Conservation (phyloP, 2,113 vertebrate species). For the Takifugu flavidus region DNA sequence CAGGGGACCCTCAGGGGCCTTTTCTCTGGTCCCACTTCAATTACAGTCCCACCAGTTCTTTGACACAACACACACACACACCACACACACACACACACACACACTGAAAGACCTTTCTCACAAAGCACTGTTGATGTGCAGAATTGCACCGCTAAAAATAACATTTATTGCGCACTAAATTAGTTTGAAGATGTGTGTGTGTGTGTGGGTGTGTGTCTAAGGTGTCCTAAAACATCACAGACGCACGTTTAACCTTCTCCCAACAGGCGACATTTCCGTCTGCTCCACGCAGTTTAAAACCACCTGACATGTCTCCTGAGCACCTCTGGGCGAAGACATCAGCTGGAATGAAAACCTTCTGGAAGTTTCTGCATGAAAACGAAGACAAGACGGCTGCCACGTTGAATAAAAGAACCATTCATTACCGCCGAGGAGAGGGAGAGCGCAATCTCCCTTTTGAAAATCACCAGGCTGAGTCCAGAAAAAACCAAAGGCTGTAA, state of each 20-base stretch:
- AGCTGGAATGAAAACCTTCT: constrained; percentile 12
- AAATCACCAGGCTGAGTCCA: constrained; percentile 52
- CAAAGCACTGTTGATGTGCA: constrained; percentile 34
- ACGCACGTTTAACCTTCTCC: too few relatives aligned
- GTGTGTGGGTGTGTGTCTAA: not conserved
- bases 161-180: constrained; percentile 11
- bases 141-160: constrained; percentile 49
- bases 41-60: constrained; percentile 43
- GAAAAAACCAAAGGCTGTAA: constrained; percentile 55
- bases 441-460: constrained; percentile 48
- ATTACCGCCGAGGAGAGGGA: constrained; percentile 33
- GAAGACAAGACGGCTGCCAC: constrained; percentile 53
- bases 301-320: not conserved
- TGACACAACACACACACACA: constrained; percentile 2
- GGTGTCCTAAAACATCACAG: not conserved
- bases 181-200: constrained; percentile 8
- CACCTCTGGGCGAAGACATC: constrained; percentile 22
- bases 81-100: not conserved
- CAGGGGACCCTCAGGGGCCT: constrained; percentile 46
- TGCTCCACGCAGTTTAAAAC: not conserved
- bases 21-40: constrained; percentile 54
- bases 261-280: not conserved
- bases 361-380: constrained; percentile 20
- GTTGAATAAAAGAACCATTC: constrained; percentile 56
- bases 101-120: constrained; percentile 24